phyloP scores from a whole-genome alignment of 2,888 invertebrate species.

The Scaptomyza tumidula region DNA sequence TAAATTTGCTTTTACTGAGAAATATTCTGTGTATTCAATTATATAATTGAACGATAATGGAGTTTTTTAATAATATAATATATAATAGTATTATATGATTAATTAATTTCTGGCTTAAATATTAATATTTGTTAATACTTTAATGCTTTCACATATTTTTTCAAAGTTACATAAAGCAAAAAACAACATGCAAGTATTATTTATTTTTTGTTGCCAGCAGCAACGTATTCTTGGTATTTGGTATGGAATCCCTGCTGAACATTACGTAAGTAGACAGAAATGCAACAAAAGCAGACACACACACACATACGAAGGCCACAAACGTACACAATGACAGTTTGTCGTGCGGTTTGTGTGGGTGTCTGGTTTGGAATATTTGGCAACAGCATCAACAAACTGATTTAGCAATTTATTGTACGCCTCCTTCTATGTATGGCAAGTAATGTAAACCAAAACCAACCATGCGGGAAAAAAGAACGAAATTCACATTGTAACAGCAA shows the following conservation, averaged over 20 bases:
- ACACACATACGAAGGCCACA: conserved; percentile 29
- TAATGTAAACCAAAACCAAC: conserved; percentile 26
- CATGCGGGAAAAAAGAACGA: conserved; percentile 16
- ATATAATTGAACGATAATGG: background rate
- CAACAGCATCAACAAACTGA: conserved; percentile 17
- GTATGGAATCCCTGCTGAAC: background rate
- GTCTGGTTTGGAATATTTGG: conserved; percentile 7
- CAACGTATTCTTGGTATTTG: background rate
- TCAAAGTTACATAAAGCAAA: background rate
- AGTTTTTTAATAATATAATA: background rate
- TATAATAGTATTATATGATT: background rate
- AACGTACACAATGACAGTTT: conserved; percentile 13
- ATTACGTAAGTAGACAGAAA: background rate
- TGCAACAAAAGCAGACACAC: conserved; percentile 31
- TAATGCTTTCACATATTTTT: background rate
- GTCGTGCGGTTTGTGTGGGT: background rate
- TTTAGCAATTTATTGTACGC: conserved; percentile 24
- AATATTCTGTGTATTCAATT: background rate
- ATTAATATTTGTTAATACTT: background rate
- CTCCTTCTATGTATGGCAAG: conserved; percentile 20
- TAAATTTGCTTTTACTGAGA: background rate
- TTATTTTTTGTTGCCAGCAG: background rate
- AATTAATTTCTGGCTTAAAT: too few species aligned
- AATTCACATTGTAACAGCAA: conserved; percentile 7
- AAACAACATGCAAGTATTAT: background rate